Evolutionary conservation across 64 coral and sea anemone genomes (phyloP).

Genomic region (Stichodactyla mertensii): DNA sequence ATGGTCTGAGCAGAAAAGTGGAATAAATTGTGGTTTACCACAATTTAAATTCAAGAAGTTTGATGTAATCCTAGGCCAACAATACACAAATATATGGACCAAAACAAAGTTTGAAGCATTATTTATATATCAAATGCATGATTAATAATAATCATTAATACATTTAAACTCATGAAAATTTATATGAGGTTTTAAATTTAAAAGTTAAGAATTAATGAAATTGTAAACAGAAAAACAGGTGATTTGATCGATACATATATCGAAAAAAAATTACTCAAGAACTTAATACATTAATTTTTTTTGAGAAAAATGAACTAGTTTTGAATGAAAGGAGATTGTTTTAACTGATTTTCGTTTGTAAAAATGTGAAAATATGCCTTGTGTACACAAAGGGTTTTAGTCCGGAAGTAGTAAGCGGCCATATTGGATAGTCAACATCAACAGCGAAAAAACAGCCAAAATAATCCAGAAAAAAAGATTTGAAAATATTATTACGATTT

Average conservation of each 20-base stretch:
- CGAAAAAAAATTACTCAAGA: background rate
- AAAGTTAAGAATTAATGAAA: background rate
- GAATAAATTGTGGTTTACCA: background rate
- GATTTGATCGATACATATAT: background rate
- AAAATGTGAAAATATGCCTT: background rate
- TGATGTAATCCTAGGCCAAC: background rate
- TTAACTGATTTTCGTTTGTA: background rate
- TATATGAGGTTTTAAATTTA: background rate
- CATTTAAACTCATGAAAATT: background rate
- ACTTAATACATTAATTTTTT: background rate
- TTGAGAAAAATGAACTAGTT: background rate
- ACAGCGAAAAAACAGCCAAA: background rate
- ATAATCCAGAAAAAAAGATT: background rate
- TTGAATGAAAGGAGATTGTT: background rate
- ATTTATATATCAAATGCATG: background rate
- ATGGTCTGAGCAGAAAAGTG: no score
- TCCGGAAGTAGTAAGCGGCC: conserved; percentile 68
- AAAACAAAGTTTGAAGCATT: background rate
- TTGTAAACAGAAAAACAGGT: background rate
- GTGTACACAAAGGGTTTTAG: conserved; percentile 18
- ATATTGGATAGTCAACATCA: conserved; percentile 40
- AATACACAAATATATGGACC: background rate
- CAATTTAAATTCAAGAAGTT: background rate
- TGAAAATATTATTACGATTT: background rate
- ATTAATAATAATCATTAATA: background rate